A percentile compares a stretch with the other conserved stretches of the same genome.
phyloP scores from a whole-genome alignment of 2,797 vertebrate species.

The Poeciliopsis presidionis region DNA sequence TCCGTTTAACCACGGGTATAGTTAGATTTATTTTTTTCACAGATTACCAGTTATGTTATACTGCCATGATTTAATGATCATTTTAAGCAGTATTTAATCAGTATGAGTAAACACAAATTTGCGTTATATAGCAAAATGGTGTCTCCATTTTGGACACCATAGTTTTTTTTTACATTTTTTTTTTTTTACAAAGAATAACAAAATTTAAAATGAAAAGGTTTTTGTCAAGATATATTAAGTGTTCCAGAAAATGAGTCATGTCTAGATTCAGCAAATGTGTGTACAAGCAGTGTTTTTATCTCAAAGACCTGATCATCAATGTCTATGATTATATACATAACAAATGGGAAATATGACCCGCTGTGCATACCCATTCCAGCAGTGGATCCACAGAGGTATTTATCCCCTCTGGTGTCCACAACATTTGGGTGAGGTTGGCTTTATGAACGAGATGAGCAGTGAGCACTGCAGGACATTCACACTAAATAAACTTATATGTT shows the following conservation, averaged over 20 bases:
- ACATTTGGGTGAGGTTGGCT: conserved; percentile 16
- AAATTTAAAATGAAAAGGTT: not conserved
- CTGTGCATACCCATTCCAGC: not conserved
- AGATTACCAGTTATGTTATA: too few relatives aligned
- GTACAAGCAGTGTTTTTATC: not conserved
- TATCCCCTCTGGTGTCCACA: conserved; percentile 16
- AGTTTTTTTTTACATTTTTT: too few relatives aligned
- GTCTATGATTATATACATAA: not conserved
- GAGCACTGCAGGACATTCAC: conserved; percentile 72
- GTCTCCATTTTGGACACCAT: not conserved
- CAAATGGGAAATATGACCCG: not conserved
- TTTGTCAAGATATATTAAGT: not conserved
- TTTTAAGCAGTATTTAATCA: too few relatives aligned
- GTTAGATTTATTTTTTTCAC: too few relatives aligned
- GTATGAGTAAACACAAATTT: not conserved
- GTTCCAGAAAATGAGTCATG: not conserved
- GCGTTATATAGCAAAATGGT: not conserved
- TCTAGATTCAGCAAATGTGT: not conserved
- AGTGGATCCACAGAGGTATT: not conserved
- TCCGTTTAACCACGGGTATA: too few relatives aligned
- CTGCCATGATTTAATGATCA: too few relatives aligned
- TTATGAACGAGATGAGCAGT: conserved; percentile 24
- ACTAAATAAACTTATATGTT: conserved; percentile 83
- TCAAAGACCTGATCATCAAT: not conserved
- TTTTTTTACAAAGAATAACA: not conserved